Percentiles rank a stretch among this genome's conserved stretches.
Conservation (phyloP, 2,797 vertebrate species). For the Margarornis squamiger region DNA sequence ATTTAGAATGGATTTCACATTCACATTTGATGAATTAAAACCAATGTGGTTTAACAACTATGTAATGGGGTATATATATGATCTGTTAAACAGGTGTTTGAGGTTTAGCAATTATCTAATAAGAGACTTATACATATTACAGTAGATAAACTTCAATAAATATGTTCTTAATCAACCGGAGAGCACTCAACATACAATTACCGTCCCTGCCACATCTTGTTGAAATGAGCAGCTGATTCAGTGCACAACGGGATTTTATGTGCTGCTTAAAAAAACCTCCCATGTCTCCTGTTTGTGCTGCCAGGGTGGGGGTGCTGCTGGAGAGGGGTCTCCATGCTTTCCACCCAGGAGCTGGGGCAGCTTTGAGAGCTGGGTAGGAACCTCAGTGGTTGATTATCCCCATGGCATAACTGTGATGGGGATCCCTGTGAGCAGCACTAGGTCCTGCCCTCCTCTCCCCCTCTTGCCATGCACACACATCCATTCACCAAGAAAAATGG, state of each 20-base stretch:
- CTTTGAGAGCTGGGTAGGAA: not conserved
- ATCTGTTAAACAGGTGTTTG: conserved; percentile 71
- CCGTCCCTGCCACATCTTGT: conserved; percentile 50
- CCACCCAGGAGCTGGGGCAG: not conserved
- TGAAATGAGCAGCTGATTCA: conserved; percentile 40
- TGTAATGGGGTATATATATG: conserved; percentile 65
- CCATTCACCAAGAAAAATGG: accelerated
- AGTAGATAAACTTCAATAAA: conserved; percentile 72
- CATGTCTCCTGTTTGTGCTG: not conserved
- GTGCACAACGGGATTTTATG: not conserved
- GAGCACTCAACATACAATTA: conserved; percentile 69
- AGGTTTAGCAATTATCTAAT: conserved; percentile 72
- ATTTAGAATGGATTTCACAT: conserved; percentile 56
- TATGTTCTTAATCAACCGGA: conserved; percentile 68
- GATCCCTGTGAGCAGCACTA: accelerated
- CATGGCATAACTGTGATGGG: accelerated
- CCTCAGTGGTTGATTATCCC: not conserved
- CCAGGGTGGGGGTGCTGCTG: not conserved
- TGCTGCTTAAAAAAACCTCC: not conserved
- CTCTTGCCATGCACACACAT: accelerated
- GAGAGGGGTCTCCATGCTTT: not conserved
- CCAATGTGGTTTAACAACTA: conserved; percentile 64
- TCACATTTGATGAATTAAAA: conserved; percentile 41
- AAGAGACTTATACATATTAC: conserved; percentile 71
- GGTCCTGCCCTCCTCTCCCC: not conserved